Conservation (phyloP, 2,113 vertebrate genomes). For the Rallus limicola region DNA sequence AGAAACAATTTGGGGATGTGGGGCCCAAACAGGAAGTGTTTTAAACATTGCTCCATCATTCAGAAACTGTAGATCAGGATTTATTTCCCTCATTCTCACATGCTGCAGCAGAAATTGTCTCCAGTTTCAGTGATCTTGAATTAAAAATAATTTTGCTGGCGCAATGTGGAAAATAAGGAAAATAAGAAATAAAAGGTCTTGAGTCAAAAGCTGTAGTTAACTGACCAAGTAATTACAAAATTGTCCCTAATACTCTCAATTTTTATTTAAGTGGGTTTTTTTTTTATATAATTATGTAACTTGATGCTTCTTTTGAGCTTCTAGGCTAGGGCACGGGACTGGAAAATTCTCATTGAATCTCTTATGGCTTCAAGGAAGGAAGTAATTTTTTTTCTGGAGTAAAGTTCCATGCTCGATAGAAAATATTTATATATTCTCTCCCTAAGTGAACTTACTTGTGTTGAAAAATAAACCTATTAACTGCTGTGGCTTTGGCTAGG, state of each 20-base stretch:
- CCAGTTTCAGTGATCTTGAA: not conserved
- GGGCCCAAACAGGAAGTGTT: not conserved
- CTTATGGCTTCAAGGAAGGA: not conserved
- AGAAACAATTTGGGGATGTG: not conserved
- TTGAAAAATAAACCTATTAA: not conserved
- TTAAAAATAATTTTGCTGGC: not conserved
- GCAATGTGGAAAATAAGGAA: not conserved
- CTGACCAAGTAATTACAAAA: not conserved
- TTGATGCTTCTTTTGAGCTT: not conserved
- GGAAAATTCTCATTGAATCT: not conserved
- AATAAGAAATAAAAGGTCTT: not conserved
- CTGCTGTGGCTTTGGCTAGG: not conserved
- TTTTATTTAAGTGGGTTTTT: not conserved
- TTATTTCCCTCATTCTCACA: constrained; percentile 5
- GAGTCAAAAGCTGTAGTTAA: not conserved
- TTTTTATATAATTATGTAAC: not conserved
- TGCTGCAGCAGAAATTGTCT: not conserved
- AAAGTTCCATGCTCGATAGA: not conserved
- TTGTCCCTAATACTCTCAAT: not conserved
- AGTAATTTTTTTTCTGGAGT: not conserved
- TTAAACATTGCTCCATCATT: not conserved
- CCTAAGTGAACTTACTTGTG: not conserved
- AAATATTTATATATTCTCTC: not conserved
- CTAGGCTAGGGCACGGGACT: not conserved
- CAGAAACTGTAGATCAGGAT: not conserved